phyloP scores from a whole-genome alignment of 2,797 vertebrate species.

The Danio choprae region DNA sequence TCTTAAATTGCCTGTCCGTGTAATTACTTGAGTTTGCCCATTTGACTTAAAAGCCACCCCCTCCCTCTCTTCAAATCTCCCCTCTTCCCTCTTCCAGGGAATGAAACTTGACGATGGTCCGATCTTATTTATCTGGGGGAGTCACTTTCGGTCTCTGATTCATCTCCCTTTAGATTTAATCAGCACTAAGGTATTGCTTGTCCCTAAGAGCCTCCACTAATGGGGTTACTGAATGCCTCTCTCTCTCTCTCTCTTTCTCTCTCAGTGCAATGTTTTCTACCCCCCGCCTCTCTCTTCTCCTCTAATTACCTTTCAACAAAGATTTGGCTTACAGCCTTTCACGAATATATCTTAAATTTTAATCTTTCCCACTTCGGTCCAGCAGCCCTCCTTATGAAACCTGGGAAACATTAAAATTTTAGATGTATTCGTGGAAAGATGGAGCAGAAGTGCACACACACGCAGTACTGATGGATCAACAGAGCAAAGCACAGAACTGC shows the following conservation, averaged over 20 bases:
- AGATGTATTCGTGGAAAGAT: conserved; percentile 69
- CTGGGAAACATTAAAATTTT: conserved; percentile 82
- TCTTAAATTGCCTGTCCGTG: conserved; percentile 91
- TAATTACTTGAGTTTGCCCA: conserved; percentile 96
- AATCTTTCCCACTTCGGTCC: conserved; percentile 47
- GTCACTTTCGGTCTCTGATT: conserved; percentile 95
- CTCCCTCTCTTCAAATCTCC: conserved; percentile 60
- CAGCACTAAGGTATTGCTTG: conserved; percentile 96
- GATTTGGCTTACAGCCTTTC: conserved; percentile 80
- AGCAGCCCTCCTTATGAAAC: conserved; percentile 74
- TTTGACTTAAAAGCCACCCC: conserved; percentile 93
- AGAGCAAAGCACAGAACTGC: conserved; percentile 50
- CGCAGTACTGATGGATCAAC: conserved; percentile 64
- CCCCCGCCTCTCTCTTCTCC: conserved; percentile 69
- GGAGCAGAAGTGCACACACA: conserved; percentile 68
- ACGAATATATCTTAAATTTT: conserved; percentile 57
- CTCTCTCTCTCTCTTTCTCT: conserved; percentile 19
- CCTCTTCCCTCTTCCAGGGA: conserved; percentile 75
- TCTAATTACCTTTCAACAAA: conserved; percentile 91
- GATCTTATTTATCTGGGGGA: conserved; percentile 91
- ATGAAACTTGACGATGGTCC: conserved; percentile 97
- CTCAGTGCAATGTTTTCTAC: conserved; percentile 84
- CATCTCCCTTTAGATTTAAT: conserved; percentile 98
- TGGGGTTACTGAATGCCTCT: conserved; percentile 96
- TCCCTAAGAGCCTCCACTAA: conserved; percentile 97